Evolutionary conservation across 2,797 vertebrate species (phyloP), one percentile per base, ranked within the genome.

Genomic region (Phrynocephalus guinanensis): DNA sequence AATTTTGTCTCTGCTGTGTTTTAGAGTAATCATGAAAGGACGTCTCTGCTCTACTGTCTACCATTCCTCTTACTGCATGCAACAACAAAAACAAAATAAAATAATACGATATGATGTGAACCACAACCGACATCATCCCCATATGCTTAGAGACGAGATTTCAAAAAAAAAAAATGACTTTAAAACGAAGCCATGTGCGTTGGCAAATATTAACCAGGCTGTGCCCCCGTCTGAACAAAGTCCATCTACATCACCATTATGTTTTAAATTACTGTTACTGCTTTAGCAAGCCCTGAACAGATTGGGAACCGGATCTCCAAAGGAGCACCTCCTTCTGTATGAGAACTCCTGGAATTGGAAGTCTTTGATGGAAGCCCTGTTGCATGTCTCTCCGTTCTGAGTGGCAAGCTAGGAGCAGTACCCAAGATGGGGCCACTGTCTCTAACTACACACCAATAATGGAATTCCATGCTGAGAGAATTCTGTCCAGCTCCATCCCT

Each of bases 1-100:
- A n/a, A 84, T 88, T 93, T 91, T 77, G 60, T 67, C 90, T 73
- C 24, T 30, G 86, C 76, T 88, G 71, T 1, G 1, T 91, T 93
- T 93, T 83, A 86, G 44, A 28, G 50, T 82, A 86, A 85, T 22
- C 78, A 82, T 75, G 85, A 92, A 87, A 80, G 1, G 88, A 10
- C 1, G 71, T 83, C 83, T 86, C 9, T 26, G 26, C 20, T 2
- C 68, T 1, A 20, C 77, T 89, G 44, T 73, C 86, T 83, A 15
- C 63, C 48, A 30, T 84, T 5, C n/a, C 52, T 73, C 8, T 44
- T n/a, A 56, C 24, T 75, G 16, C 48, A 87, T 3, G 50, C 63
- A 56, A 3, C 85, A 72, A 70, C 13, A 56, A 56, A 44, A 56
- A 1, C 52, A 56, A 56, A 56, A 11, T 3, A 56, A 56, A 56